Evolutionary conservation across 2,888 invertebrate species (phyloP).

Genomic region (Mamestra brassicae): DNA sequence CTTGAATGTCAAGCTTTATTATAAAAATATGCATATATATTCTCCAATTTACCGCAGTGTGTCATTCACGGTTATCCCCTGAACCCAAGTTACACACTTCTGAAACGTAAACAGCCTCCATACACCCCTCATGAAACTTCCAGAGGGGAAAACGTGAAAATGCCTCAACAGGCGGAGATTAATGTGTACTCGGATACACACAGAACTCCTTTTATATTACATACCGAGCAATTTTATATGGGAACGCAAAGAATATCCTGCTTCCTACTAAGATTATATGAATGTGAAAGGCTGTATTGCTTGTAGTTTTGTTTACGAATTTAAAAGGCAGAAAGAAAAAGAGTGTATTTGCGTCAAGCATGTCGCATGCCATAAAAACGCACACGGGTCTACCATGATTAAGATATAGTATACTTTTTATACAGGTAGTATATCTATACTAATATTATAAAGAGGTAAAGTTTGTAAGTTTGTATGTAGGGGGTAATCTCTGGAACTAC

Average conservation of each 20-base stretch:
- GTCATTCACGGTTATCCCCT: slow-evolving; percentile 23
- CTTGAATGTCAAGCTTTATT: not conserved
- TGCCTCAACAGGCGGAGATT: slow-evolving; percentile 50
- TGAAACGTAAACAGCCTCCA: slow-evolving; percentile 45
- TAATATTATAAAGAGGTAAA: no score
- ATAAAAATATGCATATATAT: not conserved
- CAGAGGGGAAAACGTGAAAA: slow-evolving; percentile 51
- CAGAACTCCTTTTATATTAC: slow-evolving; percentile 47
- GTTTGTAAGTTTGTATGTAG: no score
- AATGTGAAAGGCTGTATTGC: not conserved
- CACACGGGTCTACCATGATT: no score
- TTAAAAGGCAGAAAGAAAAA: no score
- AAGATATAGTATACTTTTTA: not conserved
- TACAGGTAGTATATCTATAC: not conserved
- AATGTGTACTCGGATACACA: slow-evolving; percentile 51
- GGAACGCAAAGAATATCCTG: not conserved
- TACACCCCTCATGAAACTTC: slow-evolving; percentile 55
- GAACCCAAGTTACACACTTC: slow-evolving; percentile 42
- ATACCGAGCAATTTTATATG: slow-evolving; percentile 29
- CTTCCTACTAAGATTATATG: not conserved
- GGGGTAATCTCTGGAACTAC: no score
- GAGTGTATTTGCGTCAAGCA: no score
- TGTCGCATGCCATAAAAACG: no score
- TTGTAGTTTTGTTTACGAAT: no score
- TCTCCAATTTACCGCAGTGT: slow-evolving; percentile 4